Evolutionary conservation across 2,888 invertebrate species (phyloP).

Genomic region (Tipula confusa): DNA sequence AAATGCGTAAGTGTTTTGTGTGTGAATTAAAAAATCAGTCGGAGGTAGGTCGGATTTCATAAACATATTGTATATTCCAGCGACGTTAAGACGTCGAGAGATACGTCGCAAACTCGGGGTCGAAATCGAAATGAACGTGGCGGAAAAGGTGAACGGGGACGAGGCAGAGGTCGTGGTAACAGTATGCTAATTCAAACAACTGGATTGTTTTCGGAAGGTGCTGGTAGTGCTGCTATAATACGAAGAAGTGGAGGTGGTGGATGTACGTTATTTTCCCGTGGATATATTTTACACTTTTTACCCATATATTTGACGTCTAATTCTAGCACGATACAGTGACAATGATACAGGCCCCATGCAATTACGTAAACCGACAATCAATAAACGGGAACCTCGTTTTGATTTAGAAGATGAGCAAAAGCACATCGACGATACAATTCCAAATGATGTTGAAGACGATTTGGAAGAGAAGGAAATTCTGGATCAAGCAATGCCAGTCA

Average conservation of each 20-base stretch:
- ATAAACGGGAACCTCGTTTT: slow-evolving; percentile 41
- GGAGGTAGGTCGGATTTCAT: neutral
- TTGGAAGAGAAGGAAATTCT: slow-evolving; percentile 43
- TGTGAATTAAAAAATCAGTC: neutral
- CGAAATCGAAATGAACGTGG: slow-evolving; percentile 40
- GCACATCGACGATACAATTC: slow-evolving; percentile 43
- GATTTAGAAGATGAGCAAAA: slow-evolving; percentile 42
- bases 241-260: neutral
- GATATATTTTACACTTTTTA: slow-evolving; percentile 31
- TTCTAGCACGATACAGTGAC: neutral
- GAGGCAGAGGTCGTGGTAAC: slow-evolving; percentile 37
- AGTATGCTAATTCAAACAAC: slow-evolving; percentile 45
- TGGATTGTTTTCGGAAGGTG: slow-evolving; percentile 49
- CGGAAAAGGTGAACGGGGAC: slow-evolving; percentile 36
- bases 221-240: slow-evolving; percentile 32
- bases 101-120: slow-evolving; percentile 42
- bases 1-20: slow-evolving; percentile 46
- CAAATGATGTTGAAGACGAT: slow-evolving; percentile 44
- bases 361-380: slow-evolving; percentile 40
- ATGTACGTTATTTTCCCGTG: slow-evolving; percentile 39
- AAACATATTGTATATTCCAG: slow-evolving; percentile 38
- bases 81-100: slow-evolving; percentile 48
- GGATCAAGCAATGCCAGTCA: slow-evolving; percentile 43
- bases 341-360: slow-evolving; percentile 39
- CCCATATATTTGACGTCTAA: neutral